Base-by-base conservation (phyloP, 2,888 invertebrate genomes). In the Drosophila quinaria region DNA sequence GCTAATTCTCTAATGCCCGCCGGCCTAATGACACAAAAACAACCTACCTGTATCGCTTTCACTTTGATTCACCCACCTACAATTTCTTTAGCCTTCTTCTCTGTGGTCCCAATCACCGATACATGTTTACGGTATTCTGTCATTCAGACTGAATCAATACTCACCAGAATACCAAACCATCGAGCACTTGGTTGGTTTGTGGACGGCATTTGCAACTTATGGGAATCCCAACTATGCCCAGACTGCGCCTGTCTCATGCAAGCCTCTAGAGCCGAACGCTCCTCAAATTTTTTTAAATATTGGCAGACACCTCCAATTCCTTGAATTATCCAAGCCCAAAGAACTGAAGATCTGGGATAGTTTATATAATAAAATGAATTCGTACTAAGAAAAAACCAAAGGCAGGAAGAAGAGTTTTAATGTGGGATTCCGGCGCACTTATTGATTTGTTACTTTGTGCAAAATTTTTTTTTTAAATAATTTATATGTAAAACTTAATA, bases 11-110 rank as follows among this genome's bases (percentile, higher is more conserved):
- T n/a, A n/a, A n/a, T n/a, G n/a, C n/a, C n/a, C n/a, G n/a, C n/a
- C n/a, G n/a, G n/a, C n/a, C n/a, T n/a, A n/a, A n/a, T n/a, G n/a
- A n/a, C n/a, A n/a, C n/a, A n/a, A n/a, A n/a, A n/a, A n/a, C 22
- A 22, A 92, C 91, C 10, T 92, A 88, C 41, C 70, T 92, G 0
- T 91, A 91, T 42, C 89, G 92, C 42, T 92, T 92, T 44, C 91
- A 90, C 10, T 87, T 89, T 39, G 92, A 92, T 59, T 92, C 92
- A 0, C 74, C 85, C 15, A 69, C 64, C 25, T 90, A 83, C 22
- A 92, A 92, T 77, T 76, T 83, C 54, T 82, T 80, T 52, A 84
- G 91, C 4, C 78, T 77, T 15, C 15, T 85, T 33, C 69, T 73
- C 33, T 91, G 91, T 41, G 92, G 91, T 0, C 71, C 68, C 8